Conservation (phyloP, 2,888 invertebrate species). For the Nomada goodeniana region DNA sequence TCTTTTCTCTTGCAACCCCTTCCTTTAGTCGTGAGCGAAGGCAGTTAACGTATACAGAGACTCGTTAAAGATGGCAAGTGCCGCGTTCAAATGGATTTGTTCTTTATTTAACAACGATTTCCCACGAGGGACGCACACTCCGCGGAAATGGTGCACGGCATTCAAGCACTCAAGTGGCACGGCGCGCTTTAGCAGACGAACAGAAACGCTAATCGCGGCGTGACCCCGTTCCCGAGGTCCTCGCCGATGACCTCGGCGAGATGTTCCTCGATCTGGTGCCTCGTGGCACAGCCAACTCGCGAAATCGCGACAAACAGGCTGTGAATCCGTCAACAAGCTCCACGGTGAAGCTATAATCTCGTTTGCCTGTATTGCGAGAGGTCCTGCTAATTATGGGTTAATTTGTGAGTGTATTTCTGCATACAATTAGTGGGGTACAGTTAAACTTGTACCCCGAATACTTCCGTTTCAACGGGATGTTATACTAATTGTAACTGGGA, state of each 20-base stretch:
- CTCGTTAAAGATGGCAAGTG: conserved; percentile 38
- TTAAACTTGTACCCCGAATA: not conserved
- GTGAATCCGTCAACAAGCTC: conserved; percentile 73
- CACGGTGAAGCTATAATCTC: conserved; percentile 59
- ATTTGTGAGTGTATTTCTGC: not conserved
- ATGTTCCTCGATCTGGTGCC: conserved; percentile 65
- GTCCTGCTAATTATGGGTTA: conserved; percentile 23
- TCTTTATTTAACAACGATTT: conserved; percentile 54
- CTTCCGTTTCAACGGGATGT: conserved; percentile 8
- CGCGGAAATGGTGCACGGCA: conserved; percentile 54
- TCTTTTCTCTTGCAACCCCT: not conserved
- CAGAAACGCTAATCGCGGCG: conserved; percentile 75
- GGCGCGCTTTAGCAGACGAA: conserved; percentile 69
- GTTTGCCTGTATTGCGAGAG: conserved; percentile 37
- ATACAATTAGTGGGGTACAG: not conserved
- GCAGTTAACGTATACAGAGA: conserved; percentile 38
- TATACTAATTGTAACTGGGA: not conserved
- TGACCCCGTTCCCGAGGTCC: conserved; percentile 76
- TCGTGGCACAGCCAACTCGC: conserved; percentile 12
- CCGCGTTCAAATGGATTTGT: conserved; percentile 33
- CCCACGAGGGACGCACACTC: conserved; percentile 54
- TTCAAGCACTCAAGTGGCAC: conserved; percentile 66
- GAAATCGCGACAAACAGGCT: conserved; percentile 68
- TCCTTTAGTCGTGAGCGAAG: conserved; percentile 19
- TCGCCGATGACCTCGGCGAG: conserved; percentile 73